phyloP scores from a whole-genome alignment of 2,888 invertebrate species.

The Tuberolachnus salignus region DNA sequence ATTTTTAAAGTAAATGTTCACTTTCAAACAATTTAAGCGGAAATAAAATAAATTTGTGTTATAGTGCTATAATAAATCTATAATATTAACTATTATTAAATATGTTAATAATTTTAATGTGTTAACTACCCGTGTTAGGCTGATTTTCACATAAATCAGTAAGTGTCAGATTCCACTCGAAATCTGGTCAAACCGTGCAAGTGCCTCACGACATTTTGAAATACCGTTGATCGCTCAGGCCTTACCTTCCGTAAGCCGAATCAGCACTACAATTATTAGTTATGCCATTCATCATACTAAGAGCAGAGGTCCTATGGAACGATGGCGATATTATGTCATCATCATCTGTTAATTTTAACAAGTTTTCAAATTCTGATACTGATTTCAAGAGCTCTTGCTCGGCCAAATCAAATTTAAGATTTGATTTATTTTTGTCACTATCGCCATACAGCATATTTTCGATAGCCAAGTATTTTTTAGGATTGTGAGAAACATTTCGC shows the following conservation, averaged over 20 bases:
- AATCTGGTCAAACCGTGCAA: conserved; percentile 49
- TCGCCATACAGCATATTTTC: conserved; percentile 57
- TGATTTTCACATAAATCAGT: conserved; percentile 38
- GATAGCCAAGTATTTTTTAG: conserved; percentile 54
- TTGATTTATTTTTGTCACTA: conserved; percentile 41
- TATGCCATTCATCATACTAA: conserved; percentile 58
- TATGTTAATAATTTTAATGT: conserved; percentile 53
- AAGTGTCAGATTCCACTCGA: conserved; percentile 43
- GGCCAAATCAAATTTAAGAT: conserved; percentile 58
- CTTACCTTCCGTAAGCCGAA: conserved; percentile 86
- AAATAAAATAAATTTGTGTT: conserved; percentile 11
- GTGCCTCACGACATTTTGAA: conserved; percentile 36
- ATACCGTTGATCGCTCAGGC: conserved; percentile 23
- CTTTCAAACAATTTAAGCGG: conserved; percentile 11
- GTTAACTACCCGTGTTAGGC: conserved; percentile 49
- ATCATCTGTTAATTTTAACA: conserved; percentile 57
- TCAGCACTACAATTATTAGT: conserved; percentile 67
- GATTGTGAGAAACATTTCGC: conserved; percentile 39
- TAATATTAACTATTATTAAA: conserved; percentile 19
- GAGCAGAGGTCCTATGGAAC: conserved; percentile 39
- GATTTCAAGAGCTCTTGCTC: conserved; percentile 59
- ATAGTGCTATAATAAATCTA: conserved; percentile 10
- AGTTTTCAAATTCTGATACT: conserved; percentile 60
- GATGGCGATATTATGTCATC: conserved; percentile 54
- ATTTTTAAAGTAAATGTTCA: not conserved